Evolutionary conservation across 1,140 invertebrate species (phyloP).

Genomic region (Heliconius nattereri): DNA sequence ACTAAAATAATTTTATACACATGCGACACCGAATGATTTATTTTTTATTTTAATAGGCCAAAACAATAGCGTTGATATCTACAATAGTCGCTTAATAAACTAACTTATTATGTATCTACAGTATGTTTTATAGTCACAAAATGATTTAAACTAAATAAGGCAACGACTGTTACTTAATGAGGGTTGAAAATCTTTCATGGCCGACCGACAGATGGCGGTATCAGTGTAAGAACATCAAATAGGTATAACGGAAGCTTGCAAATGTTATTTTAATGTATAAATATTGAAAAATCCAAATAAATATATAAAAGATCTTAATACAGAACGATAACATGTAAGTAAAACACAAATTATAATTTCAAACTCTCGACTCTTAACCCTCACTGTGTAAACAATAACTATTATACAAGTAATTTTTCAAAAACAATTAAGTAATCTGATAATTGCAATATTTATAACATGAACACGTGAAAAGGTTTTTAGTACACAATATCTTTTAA

Average conservation of each 20-base stretch:
- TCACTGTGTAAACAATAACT: constrained; percentile 66
- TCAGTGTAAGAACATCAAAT: not conserved
- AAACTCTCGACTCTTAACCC: constrained; percentile 5
- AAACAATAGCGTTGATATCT: constrained; percentile 80
- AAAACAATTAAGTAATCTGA: constrained; percentile 40
- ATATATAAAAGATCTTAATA: not conserved
- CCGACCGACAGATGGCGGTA: not conserved
- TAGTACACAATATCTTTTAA: constrained; percentile 48
- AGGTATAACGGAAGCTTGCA: not conserved
- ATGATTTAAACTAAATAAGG: constrained; percentile 81
- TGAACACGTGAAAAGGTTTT: constrained; percentile 70
- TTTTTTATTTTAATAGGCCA: constrained; percentile 80
- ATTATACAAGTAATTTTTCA: constrained; percentile 36
- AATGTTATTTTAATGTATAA: not conserved
- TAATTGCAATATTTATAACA: constrained; percentile 59
- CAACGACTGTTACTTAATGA: constrained; percentile 77
- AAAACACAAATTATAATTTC: not conserved
- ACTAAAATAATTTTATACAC: constrained; percentile 35
- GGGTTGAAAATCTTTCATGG: not conserved
- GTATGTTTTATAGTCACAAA: constrained; percentile 78
- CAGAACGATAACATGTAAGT: too few species aligned
- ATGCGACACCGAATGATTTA: constrained; percentile 80
- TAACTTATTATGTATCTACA: constrained; percentile 76
- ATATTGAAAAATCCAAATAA: not conserved
- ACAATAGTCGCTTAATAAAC: constrained; percentile 77